Evolutionary conservation across 2,888 invertebrate species (phyloP).

Genomic region (Chydorus sphaericus): DNA sequence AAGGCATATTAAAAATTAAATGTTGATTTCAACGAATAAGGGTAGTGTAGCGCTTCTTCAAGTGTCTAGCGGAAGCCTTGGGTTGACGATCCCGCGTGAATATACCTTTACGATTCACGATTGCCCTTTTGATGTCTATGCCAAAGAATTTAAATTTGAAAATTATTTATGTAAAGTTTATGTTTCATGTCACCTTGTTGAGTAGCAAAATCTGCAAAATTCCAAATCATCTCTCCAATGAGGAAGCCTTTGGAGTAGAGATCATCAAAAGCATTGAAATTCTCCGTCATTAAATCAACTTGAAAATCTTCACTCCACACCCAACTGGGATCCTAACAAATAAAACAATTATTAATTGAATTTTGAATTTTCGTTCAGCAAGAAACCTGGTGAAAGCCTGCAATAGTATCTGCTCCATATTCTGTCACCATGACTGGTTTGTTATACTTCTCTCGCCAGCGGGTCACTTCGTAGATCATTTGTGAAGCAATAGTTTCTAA

Average conservation of each 20-base stretch:
- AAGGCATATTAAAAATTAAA: too few species aligned
- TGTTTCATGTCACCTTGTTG: conserved; percentile 51
- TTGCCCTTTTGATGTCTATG: conserved; percentile 66
- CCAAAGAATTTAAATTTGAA: conserved; percentile 16
- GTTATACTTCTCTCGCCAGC: conserved; percentile 63
- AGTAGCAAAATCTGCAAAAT: conserved; percentile 96
- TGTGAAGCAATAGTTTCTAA: conserved; percentile 54
- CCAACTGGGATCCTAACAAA: conserved; percentile 37
- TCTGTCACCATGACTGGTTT: conserved; percentile 88
- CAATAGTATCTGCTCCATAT: conserved; percentile 88
- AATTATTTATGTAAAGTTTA: not conserved
- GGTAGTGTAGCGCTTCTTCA: conserved; percentile 65
- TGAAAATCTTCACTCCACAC: conserved; percentile 97
- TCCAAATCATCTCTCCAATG: conserved; percentile 96
- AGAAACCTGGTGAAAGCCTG: conserved; percentile 80
- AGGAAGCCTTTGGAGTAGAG: conserved; percentile 55
- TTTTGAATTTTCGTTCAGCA: conserved; percentile 5
- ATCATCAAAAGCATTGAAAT: conserved; percentile 84
- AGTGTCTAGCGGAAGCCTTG: conserved; percentile 67
- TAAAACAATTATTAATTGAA: not conserved
- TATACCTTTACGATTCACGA: conserved; percentile 69
- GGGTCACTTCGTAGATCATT: conserved; percentile 54
- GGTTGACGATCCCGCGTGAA: conserved; percentile 73
- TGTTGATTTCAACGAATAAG: too few species aligned
- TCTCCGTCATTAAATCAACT: conserved; percentile 59